phyloP scores from a whole-genome alignment of 2,797 vertebrate genomes.

The Pseudochromis fuscus region DNA sequence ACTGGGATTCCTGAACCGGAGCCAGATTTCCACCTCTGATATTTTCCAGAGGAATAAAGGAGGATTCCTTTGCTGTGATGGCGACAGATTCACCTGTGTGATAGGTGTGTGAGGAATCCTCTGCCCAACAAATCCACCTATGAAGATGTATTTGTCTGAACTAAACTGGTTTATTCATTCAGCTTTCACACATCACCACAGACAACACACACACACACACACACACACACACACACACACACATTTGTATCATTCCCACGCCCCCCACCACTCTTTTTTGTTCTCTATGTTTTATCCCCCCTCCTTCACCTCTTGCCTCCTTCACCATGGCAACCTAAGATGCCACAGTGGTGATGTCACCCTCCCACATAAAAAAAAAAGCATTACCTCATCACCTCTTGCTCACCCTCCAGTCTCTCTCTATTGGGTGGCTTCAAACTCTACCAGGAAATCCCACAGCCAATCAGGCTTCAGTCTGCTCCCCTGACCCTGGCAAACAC shows the following conservation, averaged over 20 bases:
- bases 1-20: conserved; percentile 39
- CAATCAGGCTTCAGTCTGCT: conserved; percentile 59
- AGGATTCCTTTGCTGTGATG: conserved; percentile 6
- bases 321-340: conserved; percentile 66
- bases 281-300: conserved; percentile 26
- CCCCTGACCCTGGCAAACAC: conserved; percentile 44
- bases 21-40: conserved; percentile 46
- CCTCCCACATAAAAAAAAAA: conserved; percentile 44
- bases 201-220: conserved; percentile 37
- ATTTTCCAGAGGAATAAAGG: conserved; percentile 13
- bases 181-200: conserved; percentile 20
- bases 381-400: conserved; percentile 77
- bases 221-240: conserved; percentile 33
- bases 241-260: conserved; percentile 45
- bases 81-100: background rate
- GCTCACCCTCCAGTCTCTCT: conserved; percentile 31
- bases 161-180: background rate
- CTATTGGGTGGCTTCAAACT: conserved; percentile 43
- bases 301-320: conserved; percentile 11
- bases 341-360: conserved; percentile 82
- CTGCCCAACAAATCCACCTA: background rate
- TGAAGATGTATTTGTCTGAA: background rate
- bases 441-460: conserved; percentile 61
- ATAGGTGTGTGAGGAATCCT: background rate
- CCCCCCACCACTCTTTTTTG: conserved; percentile 37